Evolutionary conservation across 2,888 invertebrate genomes (phyloP).

Genomic region (Watsonalla cultraria): DNA sequence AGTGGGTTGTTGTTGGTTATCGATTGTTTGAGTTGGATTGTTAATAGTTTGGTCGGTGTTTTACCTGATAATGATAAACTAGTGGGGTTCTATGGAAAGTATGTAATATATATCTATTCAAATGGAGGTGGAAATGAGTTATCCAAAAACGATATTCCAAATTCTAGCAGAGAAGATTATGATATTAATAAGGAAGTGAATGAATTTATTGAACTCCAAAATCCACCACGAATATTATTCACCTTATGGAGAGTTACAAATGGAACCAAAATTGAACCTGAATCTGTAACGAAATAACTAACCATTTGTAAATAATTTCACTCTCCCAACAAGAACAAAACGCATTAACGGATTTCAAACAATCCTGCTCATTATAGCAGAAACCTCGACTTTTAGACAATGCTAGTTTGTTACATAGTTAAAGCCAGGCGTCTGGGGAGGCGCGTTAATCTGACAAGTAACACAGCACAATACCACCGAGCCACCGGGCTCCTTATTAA

Average conservation of each 20-base stretch:
- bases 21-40: not conserved
- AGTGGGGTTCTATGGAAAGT: not conserved
- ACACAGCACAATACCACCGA: constrained; percentile 42
- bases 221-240: too few species aligned
- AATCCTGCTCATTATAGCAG: constrained; percentile 18
- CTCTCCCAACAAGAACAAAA: not conserved
- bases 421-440: constrained; percentile 45
- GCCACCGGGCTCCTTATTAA: constrained; percentile 34
- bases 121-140: too few species aligned
- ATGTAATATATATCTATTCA: too few species aligned
- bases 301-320: not conserved
- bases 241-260: too few species aligned
- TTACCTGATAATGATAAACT: not conserved
- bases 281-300: too few species aligned
- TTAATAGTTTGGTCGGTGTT: not conserved
- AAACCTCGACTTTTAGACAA: constrained; percentile 38
- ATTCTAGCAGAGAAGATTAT: too few species aligned
- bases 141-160: too few species aligned
- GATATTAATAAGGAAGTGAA: too few species aligned
- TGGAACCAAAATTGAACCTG: too few species aligned
- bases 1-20: constrained; percentile 19
- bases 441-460: constrained; percentile 55
- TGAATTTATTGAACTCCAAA: too few species aligned
- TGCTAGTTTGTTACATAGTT: constrained; percentile 42
- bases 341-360: not conserved